phyloP scores from a whole-genome alignment of 2,797 vertebrate species.

The Pampus argenteus region DNA sequence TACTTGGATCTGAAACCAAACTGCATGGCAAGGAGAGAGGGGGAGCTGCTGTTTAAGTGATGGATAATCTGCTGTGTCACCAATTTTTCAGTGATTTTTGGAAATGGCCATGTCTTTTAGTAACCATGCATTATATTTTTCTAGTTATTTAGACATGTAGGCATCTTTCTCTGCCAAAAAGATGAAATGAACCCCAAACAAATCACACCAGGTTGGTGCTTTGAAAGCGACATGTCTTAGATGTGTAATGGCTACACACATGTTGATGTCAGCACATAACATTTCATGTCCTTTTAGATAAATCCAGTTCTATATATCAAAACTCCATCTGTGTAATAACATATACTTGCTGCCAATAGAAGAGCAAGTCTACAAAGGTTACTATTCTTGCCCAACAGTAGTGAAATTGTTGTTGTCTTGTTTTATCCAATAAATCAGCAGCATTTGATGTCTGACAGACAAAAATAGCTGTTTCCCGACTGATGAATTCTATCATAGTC shows the following conservation, averaged over 20 bases:
- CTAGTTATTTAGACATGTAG: constrained; percentile 1
- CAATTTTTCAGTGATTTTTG: no score
- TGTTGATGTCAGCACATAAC: background rate
- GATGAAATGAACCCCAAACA: background rate
- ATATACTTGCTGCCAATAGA: background rate
- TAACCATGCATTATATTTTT: background rate
- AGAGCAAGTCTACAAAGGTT: background rate
- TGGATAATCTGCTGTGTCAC: no score
- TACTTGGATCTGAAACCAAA: no score
- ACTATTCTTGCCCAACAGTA: background rate
- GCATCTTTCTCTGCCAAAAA: background rate
- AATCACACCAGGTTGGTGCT: background rate
- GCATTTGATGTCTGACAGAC: background rate
- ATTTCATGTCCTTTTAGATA: background rate
- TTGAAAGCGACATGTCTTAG: background rate
- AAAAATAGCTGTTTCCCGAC: background rate
- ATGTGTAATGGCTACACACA: background rate
- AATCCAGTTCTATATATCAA: background rate
- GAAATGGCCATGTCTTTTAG: background rate
- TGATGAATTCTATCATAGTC: constrained; percentile 7
- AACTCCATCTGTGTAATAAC: background rate
- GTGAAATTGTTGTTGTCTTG: background rate
- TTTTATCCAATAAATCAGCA: constrained; percentile 5
- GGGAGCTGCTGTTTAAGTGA: no score
- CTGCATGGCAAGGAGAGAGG: no score